Base-by-base conservation (phyloP, 1,140 invertebrate species). In the Pteromalus puparum region DNA sequence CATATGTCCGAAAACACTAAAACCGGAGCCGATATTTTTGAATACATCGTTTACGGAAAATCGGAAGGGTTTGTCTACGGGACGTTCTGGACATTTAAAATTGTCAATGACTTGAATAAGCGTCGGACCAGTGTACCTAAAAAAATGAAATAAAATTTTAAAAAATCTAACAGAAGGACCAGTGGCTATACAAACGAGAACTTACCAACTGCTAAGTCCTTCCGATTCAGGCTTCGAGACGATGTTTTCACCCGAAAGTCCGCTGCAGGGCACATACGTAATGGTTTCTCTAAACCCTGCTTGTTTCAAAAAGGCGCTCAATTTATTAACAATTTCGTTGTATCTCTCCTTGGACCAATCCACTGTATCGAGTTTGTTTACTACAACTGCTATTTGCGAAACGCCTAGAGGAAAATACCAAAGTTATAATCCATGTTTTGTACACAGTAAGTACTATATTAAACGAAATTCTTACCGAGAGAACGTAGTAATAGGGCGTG, bases 291-390 rank as follows among this genome's bases (percentile, higher is more conserved):
- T 97, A 89, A 97, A 99, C 5, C 98, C 99, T n/a, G 97, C 97
- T 93, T 99, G 97, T 92, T 98, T 98, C 0, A 99, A 93, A 90
- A 99, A 99, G n/a, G 93, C 88, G 85, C 95, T 96, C 38, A 99
- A 93, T 90, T 98, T 99, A 74, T 95, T 94, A 0, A 95, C 94
- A 78, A 99, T 98, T 95, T 97, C 96, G 92, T 96, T 96, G 92
- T 95, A 99, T 94, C 98, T 96, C 85, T 95, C 95, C 94, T 99
- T 97, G 87, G 97, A 97, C 99, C 99, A 99, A 90, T 98, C 95
- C 1, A 99, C 99, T n/a, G 99, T 99, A 93, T 99, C 99, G 98
- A 99, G 99, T 95, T 99, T 97, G 94, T 96, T 92, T 68, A 93
- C 88, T 81, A 93, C 88, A n/a, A 93, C 92, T 26, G 91, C 90